Percentiles rank a stretch among this genome's conserved stretches.
phyloP scores from a whole-genome alignment of 2,113 vertebrate species.

The Plecturocebus donacophilus region DNA sequence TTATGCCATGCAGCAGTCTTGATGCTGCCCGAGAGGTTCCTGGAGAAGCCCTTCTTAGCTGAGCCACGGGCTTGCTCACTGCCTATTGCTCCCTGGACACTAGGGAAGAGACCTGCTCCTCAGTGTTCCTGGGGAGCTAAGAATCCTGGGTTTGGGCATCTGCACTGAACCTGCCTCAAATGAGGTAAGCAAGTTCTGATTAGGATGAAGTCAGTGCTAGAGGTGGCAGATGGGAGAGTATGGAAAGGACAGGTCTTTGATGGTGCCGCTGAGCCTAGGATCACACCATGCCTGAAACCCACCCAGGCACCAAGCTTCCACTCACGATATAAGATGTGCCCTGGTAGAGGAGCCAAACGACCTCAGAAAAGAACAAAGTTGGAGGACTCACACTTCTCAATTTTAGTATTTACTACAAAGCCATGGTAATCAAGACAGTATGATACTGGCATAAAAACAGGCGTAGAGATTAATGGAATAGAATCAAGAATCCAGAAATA shows the following conservation, averaged over 20 bases:
- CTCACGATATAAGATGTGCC: accelerated
- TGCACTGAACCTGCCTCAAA: neutral
- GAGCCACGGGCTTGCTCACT: neutral
- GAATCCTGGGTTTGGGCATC: neutral
- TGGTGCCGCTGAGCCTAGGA: no score
- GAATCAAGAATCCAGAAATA: neutral
- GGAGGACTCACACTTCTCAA: neutral
- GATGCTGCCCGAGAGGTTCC: neutral
- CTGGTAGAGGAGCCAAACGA: neutral
- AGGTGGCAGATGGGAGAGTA: accelerated
- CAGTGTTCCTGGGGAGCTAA: neutral
- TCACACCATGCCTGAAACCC: neutral
- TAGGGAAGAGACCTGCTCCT: neutral
- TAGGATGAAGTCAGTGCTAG: neutral
- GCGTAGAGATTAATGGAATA: neutral
- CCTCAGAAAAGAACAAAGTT: neutral
- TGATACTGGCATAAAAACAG: neutral
- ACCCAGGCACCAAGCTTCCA: neutral
- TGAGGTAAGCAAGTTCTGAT: no score
- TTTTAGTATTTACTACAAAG: neutral
- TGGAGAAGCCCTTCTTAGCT: neutral
- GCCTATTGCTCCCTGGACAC: neutral
- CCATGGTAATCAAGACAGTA: neutral
- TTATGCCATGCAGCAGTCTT: neutral
- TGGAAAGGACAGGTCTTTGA: accelerated